Base-by-base conservation (phyloP, 1,140 invertebrate species). In the Brachionus koreanus region DNA sequence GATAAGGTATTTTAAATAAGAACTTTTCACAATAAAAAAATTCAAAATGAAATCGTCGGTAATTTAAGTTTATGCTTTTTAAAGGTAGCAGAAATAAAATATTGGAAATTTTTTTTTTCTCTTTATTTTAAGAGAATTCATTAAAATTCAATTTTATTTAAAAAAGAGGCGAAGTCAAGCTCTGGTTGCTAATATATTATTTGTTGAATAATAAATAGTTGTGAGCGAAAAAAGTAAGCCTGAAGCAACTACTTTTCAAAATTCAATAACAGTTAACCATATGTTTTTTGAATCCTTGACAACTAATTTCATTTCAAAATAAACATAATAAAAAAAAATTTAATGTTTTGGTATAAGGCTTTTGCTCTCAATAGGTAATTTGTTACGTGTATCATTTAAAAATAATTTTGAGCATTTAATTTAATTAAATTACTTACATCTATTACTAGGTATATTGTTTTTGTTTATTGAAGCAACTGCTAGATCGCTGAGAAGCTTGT, bases 401-500 rank as follows among this genome's bases (percentile, higher is more conserved):
- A 10, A 69, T n/a, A 69, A 39, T 42, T 37, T 39, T 23, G 25
- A 65, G 12, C 25, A 65, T 33, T 37, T 35, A 33, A 37, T 65
- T 33, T 39, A 69, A 69, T 39, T 16, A 49, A 35, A 35, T 74
- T 43, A 46, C 69, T 46, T 74, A 74, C 69, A 35, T 74, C 19
- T 46, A 25, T 74, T 23, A 46, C 16, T 74, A 13, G 39, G 69
- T 25, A 10, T 19, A 29, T 46, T 25, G 2, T 74, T 39, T 46
- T 74, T 74, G 23, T 16, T 46, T 25, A 79, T 19, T 3, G 76
- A 79, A 19, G 76, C 49, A 79, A 79, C 76, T 23, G 76, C 76
- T 39, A 79, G 25, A 65, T 79, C 76, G 33, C 76, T 79, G 19
- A 79, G 33, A 61, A 79, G 76, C 13, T 12, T 79, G 33, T 79